Conservation (phyloP, 1,140 invertebrate species). For the Ylistrum balloti region DNA sequence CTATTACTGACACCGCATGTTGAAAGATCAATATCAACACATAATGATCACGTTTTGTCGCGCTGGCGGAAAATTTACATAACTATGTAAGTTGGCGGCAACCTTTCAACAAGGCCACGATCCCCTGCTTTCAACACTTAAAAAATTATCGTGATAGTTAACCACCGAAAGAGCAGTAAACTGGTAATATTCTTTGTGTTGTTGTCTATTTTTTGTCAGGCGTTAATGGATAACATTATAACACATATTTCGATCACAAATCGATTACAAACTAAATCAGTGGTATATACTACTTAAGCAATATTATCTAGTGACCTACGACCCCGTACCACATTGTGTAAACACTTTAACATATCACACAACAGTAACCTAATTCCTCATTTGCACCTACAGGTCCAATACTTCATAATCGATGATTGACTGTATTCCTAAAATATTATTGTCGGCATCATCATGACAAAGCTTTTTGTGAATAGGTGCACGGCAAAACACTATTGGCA, state of each 20-base stretch:
- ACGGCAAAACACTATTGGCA: not conserved
- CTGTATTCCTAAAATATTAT: not conserved
- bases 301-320: too few species aligned
- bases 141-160: not conserved
- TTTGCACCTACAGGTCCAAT: not conserved
- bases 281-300: too few species aligned
- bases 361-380: not conserved
- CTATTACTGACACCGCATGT: not conserved
- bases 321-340: too few species aligned
- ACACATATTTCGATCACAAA: too few species aligned
- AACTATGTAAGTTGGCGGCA: not conserved
- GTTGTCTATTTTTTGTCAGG: too few species aligned
- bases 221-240: too few species aligned
- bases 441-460: not conserved
- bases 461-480: not conserved
- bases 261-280: too few species aligned
- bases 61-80: not conserved
- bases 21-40: not conserved
- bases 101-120: not conserved
- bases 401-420: too few species aligned
- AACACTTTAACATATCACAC: not conserved
- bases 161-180: too few species aligned
- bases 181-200: not conserved
- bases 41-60: constrained; percentile 27
- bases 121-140: not conserved